These are phyloP conservation scores for Eremobia ochroleuca DNA, from an alignment of 2,888 invertebrate genomes.

Conservation along the genomic window DNA sequence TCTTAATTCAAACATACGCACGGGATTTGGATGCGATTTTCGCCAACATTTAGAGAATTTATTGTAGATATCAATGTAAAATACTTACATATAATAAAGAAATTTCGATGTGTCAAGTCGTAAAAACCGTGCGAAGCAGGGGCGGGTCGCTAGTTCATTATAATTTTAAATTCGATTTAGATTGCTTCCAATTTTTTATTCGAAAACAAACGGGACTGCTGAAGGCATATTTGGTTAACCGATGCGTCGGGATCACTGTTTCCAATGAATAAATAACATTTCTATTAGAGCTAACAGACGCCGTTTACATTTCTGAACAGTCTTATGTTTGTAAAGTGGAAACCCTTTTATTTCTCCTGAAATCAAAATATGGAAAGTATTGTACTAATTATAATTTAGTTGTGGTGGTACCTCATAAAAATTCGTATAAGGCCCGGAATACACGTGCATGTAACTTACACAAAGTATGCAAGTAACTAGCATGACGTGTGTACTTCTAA, in stretches of 20 bases:
- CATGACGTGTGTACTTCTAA: not conserved
- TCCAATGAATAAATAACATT: slow-evolving; percentile 77
- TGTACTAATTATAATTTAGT: not conserved
- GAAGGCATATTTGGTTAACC: slow-evolving; percentile 71
- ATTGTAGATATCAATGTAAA: not conserved
- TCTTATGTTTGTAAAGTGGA: slow-evolving; percentile 56
- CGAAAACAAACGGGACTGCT: slow-evolving; percentile 70
- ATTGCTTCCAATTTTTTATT: slow-evolving; percentile 47
- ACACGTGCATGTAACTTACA: not conserved
- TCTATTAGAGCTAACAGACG: slow-evolving; percentile 57
- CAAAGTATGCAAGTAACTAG: not conserved
- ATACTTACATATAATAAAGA: not conserved
- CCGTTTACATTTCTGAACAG: slow-evolving; percentile 53
- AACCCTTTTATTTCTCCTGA: slow-evolving; percentile 44
- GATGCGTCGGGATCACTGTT: slow-evolving; percentile 71
- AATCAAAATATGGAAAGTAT: slow-evolving; percentile 15
- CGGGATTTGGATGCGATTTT: not conserved
- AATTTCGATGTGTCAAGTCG: not conserved
- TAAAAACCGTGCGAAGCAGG: not conserved
- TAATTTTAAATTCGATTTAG: slow-evolving; percentile 67
- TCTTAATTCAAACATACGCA: no score
- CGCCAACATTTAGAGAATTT: not conserved
- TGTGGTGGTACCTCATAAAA: not conserved
- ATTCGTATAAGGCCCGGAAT: not conserved
- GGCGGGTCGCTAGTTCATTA: slow-evolving; percentile 25